Evolutionary conservation across 2,888 invertebrate genomes (phyloP), one percentile per base, ranked within the genome.

Genomic region (Xanthorhoe spadicearia): DNA sequence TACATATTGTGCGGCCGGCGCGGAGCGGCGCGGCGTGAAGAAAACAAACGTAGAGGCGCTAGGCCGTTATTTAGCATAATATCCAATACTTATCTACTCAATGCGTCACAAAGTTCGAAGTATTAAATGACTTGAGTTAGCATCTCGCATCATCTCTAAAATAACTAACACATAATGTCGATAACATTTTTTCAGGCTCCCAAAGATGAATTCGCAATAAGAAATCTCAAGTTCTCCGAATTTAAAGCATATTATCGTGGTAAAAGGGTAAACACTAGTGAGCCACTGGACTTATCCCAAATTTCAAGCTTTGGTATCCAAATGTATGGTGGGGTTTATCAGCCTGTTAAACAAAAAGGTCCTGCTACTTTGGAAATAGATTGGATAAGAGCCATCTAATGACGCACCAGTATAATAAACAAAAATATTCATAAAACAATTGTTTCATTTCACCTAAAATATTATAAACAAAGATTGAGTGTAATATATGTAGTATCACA

Each of bases 241-340:
- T 95, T 95, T 77, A 93, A 94, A 78, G 93, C 95, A 0, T 95
- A 94, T 75, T 95, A 93, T 71, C 89, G 95, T 73, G 95, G 95
- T 8, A 92, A 90, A 74, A 86, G 92, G 74, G 86, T 94, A n/a
- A 93, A 92, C 66, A 88, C 93, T 68, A 94, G 93, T 13, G 94
- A 94, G 74, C 92, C 94, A 0, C 82, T 95, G 18, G 94, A 95
- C 77, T 84, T 87, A 52, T 84, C 93, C 0, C 90, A 94, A 74
- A 92, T 95, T 28, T 94, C 94, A 1, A 94, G 94, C 82, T 88
- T 95, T 69, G 95, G 95, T 6, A 82, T 95, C 51, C 95, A 95
- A 87, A 92, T 95, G 77, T 95, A 94, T 75, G 95, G 95, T 18
- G 95, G 95, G 13, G 95, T 95, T 68, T 95, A 95, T 78, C 88